phyloP scores from a whole-genome alignment of 2,888 invertebrate species.

The Parthenolecanium corni region DNA sequence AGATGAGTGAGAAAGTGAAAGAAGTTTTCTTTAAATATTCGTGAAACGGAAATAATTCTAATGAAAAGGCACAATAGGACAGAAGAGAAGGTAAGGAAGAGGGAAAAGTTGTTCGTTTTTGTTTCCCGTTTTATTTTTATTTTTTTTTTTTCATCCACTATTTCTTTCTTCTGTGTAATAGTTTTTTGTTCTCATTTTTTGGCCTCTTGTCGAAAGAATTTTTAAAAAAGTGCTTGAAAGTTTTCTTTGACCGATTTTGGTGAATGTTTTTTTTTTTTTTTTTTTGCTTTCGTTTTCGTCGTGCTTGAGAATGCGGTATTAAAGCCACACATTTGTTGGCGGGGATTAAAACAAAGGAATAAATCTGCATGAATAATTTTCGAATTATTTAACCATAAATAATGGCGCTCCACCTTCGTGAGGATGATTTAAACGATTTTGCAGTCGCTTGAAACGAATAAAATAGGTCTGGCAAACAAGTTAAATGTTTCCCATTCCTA shows the following conservation, averaged over 20 bases:
- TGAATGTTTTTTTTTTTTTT: background rate
- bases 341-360: background rate
- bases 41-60: too few species aligned
- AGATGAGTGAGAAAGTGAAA: too few species aligned
- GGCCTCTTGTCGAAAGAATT: background rate
- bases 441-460: too few species aligned
- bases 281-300: background rate
- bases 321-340: background rate
- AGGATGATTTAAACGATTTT: slow-evolving; percentile 10
- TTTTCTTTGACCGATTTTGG: background rate
- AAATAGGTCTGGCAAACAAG: too few species aligned
- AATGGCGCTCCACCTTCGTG: slow-evolving; percentile 18
- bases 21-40: too few species aligned
- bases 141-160: too few species aligned
- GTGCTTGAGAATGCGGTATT: background rate
- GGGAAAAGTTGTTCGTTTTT: too few species aligned
- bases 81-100: too few species aligned
- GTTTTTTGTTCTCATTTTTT: background rate
- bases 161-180: background rate
- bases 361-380: slow-evolving; percentile 23
- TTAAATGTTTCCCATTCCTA: too few species aligned
- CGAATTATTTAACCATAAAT: slow-evolving; percentile 25
- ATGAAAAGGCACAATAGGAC: too few species aligned
- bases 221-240: background rate
- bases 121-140: too few species aligned